Evolutionary conservation across 2,888 invertebrate species (phyloP).

Genomic region (Pseudeuparius sepicola): DNA sequence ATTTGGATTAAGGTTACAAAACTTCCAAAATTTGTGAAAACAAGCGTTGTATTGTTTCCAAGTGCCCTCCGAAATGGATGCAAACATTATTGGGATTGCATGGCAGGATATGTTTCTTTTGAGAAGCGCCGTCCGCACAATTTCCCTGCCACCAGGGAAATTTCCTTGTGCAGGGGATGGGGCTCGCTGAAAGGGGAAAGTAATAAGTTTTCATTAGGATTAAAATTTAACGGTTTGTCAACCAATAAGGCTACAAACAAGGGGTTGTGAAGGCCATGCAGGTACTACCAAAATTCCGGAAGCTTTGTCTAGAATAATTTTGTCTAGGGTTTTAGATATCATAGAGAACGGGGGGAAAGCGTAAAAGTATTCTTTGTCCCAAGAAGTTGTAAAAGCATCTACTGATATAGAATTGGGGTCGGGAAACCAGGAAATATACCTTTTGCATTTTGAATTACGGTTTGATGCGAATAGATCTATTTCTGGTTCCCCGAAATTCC

Average conservation of each 20-base stretch:
- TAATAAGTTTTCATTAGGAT: conserved; percentile 7
- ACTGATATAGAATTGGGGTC: conserved; percentile 14
- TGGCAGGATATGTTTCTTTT: conserved; percentile 3
- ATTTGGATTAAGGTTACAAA: conserved; percentile 6
- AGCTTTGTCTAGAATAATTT: conserved; percentile 3
- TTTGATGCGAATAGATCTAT: conserved; percentile 17
- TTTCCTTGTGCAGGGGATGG: conserved; percentile 12
- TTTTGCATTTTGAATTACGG: conserved; percentile 13
- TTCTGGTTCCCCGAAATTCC: conserved; percentile 10
- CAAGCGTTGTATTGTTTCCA: conserved; percentile 11
- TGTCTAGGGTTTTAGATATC: background rate
- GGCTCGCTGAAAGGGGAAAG: conserved; percentile 15
- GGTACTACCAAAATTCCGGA: conserved; percentile 5
- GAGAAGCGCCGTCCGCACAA: conserved; percentile 11
- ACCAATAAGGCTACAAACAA: conserved; percentile 3
- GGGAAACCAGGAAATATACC: conserved; percentile 14
- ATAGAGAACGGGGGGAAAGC: conserved; percentile 5
- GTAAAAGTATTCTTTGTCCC: conserved; percentile 10
- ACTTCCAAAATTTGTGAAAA: conserved; percentile 11
- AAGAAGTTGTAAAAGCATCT: conserved; percentile 16
- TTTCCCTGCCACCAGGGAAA: conserved; percentile 16
- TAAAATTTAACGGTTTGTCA: background rate
- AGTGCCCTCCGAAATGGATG: conserved; percentile 10
- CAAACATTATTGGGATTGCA: conserved; percentile 12
- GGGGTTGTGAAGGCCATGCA: conserved; percentile 2